These are phyloP conservation scores for Misgurnus anguillicaudatus DNA, from an alignment of 2,113 vertebrate genomes.

Conservation along the genomic window DNA sequence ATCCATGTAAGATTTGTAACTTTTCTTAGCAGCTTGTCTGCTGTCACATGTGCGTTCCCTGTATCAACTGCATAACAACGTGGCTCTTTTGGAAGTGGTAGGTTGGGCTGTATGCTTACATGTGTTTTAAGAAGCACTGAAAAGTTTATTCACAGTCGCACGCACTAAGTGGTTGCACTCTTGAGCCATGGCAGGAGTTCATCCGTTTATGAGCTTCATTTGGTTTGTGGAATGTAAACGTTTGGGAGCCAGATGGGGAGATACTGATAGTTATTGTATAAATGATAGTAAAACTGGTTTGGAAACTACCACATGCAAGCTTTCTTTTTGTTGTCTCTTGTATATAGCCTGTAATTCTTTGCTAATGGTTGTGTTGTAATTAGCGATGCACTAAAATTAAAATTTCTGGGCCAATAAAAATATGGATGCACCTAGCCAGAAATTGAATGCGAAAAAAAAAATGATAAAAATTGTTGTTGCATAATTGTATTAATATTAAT, in stretches of 20 bases:
- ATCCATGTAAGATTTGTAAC: background rate
- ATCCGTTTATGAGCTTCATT: constrained; percentile 29
- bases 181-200: constrained; percentile 14
- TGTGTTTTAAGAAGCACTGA: too few species aligned
- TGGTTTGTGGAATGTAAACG: constrained; percentile 43
- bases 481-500: too few species aligned
- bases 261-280: background rate
- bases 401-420: too few species aligned
- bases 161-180: too few species aligned
- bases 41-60: background rate
- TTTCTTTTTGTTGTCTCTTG: background rate
- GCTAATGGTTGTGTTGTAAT: background rate
- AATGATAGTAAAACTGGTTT: background rate
- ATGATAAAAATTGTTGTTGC: too few species aligned
- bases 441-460: too few species aligned
- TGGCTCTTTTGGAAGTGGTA: background rate
- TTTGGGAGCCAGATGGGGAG: constrained; percentile 14
- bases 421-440: too few species aligned
- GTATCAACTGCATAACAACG: background rate
- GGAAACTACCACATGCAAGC: background rate
- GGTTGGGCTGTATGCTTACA: too few species aligned
- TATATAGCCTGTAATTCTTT: background rate
- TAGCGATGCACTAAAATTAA: background rate
- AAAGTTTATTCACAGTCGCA: too few species aligned
- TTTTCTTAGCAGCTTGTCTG: background rate